phyloP scores from a whole-genome alignment of 2,888 invertebrate species.

The Julus scandinavius region DNA sequence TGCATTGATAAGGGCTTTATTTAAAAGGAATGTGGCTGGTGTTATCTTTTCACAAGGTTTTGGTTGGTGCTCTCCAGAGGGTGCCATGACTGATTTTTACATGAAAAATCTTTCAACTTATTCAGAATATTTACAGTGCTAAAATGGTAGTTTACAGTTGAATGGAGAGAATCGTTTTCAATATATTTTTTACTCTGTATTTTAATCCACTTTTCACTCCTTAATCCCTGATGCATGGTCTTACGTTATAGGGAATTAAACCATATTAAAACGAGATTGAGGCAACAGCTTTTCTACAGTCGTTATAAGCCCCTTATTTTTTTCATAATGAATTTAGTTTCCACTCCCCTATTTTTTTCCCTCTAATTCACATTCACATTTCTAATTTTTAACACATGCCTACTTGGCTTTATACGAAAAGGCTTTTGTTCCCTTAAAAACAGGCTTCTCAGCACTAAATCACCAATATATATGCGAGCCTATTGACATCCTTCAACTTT shows the following conservation, averaged over 20 bases:
- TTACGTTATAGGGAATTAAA: neutral
- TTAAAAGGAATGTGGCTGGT: too few relatives aligned
- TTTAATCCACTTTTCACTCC: neutral
- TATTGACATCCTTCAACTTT: conserved; percentile 45
- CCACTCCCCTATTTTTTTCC: neutral
- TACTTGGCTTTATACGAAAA: neutral
- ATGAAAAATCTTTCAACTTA: neutral
- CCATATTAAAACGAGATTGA: conserved; percentile 11
- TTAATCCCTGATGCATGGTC: conserved; percentile 7
- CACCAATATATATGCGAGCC: conserved; percentile 41
- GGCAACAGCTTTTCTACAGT: conserved; percentile 35
- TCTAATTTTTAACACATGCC: conserved; percentile 45
- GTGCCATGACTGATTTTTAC: too few relatives aligned
- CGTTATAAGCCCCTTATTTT: conserved; percentile 29
- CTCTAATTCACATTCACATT: conserved; percentile 17
- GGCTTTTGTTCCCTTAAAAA: conserved; percentile 10
- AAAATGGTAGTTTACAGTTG: neutral
- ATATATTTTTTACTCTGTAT: neutral
- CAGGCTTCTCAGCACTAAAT: neutral
- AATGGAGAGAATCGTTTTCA: neutral
- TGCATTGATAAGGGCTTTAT: too few relatives aligned
- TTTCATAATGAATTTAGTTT: conserved; percentile 18
- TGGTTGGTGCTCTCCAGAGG: too few relatives aligned
- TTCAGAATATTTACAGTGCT: neutral
- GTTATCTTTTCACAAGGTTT: too few relatives aligned